Conservation (phyloP, 2,888 invertebrate genomes). For the Suillia variegata region DNA sequence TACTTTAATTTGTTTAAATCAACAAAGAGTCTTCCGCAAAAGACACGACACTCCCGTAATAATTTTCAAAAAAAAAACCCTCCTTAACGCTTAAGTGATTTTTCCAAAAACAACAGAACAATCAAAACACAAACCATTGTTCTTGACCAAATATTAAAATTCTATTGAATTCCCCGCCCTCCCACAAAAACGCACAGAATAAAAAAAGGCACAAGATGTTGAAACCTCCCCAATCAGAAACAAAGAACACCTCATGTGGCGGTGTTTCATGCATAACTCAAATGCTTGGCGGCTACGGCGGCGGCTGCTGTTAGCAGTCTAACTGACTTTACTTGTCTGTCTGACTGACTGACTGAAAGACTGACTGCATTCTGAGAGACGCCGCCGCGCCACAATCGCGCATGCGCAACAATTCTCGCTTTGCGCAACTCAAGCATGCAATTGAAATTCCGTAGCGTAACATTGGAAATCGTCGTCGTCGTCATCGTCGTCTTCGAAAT, state of each 20-base stretch:
- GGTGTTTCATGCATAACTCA: constrained; percentile 12
- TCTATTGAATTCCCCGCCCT: neutral
- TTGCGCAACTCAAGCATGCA: constrained; percentile 29
- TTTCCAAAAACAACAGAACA: neutral
- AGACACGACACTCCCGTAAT: neutral
- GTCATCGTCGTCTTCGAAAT: no score
- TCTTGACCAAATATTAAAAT: neutral
- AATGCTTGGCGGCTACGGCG: constrained; percentile 1
- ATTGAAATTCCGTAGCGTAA: constrained; percentile 22
- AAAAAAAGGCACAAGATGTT: neutral
- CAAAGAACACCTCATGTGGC: constrained; percentile 12
- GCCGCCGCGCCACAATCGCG: constrained; percentile 17
- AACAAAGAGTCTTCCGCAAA: neutral
- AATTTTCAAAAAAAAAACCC: neutral
- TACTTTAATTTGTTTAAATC: no score
- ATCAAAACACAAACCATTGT: neutral
- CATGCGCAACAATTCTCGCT: constrained; percentile 27
- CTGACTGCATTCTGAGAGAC: neutral
- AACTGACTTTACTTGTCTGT: neutral
- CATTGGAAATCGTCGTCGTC: constrained; percentile 9
- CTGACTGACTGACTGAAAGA: neutral
- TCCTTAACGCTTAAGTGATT: neutral
- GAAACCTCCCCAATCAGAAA: neutral
- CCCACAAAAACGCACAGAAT: neutral
- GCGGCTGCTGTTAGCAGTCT: neutral